Percentiles rank a stretch among this genome's conserved stretches.
These are phyloP conservation scores for Liparis tanakae DNA, from an alignment of 2,797 vertebrate genomes.

Conservation along the genomic window DNA sequence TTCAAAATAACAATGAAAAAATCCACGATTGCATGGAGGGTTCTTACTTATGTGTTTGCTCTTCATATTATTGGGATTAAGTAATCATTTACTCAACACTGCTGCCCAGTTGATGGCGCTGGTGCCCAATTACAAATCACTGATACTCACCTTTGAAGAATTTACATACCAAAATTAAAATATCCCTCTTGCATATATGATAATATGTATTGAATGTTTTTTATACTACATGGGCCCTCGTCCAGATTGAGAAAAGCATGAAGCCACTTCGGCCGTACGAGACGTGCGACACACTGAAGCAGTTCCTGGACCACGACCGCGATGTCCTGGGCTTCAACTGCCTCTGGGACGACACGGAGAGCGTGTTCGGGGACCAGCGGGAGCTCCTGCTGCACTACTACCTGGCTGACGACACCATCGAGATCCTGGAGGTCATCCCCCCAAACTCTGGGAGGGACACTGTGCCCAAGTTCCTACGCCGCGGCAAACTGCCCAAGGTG, in stretches of 20 bases:
- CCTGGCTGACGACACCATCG: slow-evolving; percentile 90
- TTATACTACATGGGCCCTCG: background rate
- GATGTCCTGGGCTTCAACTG: slow-evolving; percentile 91
- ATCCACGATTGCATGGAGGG: background rate
- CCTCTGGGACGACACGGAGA: slow-evolving; percentile 87
- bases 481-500: slow-evolving; percentile 93
- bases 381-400: slow-evolving; percentile 90
- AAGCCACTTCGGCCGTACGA: slow-evolving; percentile 88
- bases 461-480: slow-evolving; percentile 84
- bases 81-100: background rate
- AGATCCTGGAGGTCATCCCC: slow-evolving; percentile 85
- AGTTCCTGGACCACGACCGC: slow-evolving; percentile 88
- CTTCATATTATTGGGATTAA: background rate
- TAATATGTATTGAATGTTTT: background rate
- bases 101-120: background rate
- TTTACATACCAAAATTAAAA: background rate
- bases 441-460: slow-evolving; percentile 84
- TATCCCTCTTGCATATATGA: background rate
- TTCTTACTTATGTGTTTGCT: background rate
- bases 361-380: slow-evolving; percentile 74
- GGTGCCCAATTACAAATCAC: too few relatives aligned
- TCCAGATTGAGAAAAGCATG: slow-evolving; percentile 79
- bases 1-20: background rate
- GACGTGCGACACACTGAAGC: slow-evolving; percentile 82
- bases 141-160: background rate